A percentile compares a stretch with the other conserved stretches of the same genome.
Evolutionary conservation across 2,888 invertebrate genomes (phyloP).

Genomic region (Leptinotarsa haldemani): DNA sequence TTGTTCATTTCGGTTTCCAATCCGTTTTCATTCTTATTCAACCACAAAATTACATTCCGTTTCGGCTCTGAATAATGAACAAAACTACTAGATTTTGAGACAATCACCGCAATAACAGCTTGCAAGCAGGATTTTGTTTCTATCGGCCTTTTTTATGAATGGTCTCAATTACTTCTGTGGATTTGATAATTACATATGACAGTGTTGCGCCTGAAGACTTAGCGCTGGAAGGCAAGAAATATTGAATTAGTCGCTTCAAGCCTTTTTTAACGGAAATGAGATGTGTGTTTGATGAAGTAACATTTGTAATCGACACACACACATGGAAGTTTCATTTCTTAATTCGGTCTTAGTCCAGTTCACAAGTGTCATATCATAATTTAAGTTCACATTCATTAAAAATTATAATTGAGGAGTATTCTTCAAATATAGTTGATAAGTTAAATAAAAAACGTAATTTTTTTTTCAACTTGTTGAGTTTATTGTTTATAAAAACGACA

Average conservation of each 20-base stretch:
- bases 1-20: conserved; percentile 1
- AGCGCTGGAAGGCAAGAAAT: background rate
- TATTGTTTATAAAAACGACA: too few species aligned
- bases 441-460: too few species aligned
- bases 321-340: too few species aligned
- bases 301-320: too few species aligned
- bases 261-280: background rate
- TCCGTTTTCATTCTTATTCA: conserved; percentile 13
- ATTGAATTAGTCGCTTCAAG: background rate
- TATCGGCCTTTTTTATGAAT: conserved; percentile 16
- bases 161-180: conserved; percentile 12
- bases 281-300: background rate
- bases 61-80: conserved; percentile 14
- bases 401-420: too few species aligned
- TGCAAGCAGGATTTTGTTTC: conserved; percentile 18
- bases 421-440: too few species aligned
- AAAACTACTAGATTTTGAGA: conserved; percentile 17
- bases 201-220: conserved; percentile 8
- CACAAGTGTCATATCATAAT: too few species aligned
- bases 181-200: conserved; percentile 18
- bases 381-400: too few species aligned
- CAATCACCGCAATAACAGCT: conserved; percentile 27
- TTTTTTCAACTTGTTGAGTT: too few species aligned
- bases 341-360: too few species aligned
- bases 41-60: conserved; percentile 18